A percentile compares a stretch with the other conserved stretches of the same genome.
Conservation (phyloP, 2,888 invertebrate species). For the Phengaris arion region DNA sequence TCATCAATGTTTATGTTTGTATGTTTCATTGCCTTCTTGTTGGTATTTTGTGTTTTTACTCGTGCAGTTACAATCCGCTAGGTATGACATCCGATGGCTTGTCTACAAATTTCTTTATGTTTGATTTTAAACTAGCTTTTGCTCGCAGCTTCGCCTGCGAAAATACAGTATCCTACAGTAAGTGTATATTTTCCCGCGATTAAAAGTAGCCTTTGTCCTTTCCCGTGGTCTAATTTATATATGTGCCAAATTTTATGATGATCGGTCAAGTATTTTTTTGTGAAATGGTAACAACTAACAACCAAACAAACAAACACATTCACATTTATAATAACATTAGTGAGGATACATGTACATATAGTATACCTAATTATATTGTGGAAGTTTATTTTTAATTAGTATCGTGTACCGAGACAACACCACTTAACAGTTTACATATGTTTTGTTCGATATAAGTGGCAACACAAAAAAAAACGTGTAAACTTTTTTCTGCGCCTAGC, state of each 20-base stretch:
- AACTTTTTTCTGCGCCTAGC: conserved; percentile 25
- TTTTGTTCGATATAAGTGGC: conserved; percentile 1
- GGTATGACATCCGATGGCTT: neutral
- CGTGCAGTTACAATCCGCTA: neutral
- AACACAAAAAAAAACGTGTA: conserved; percentile 17
- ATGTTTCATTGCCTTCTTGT: neutral
- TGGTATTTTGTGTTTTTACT: neutral
- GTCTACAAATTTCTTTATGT: neutral
- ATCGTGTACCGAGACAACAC: neutral
- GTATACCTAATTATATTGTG: neutral
- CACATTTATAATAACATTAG: too few species aligned
- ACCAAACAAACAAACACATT: too few species aligned
- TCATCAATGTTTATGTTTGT: conserved; percentile 1
- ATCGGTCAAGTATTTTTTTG: too few species aligned
- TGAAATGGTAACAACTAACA: too few species aligned
- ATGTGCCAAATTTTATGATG: too few species aligned
- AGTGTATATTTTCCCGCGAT: too few species aligned
- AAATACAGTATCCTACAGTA: too few species aligned
- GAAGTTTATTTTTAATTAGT: conserved; percentile 4
- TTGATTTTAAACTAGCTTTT: too few species aligned
- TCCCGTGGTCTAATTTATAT: too few species aligned
- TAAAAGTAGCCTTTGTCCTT: too few species aligned
- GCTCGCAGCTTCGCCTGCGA: too few species aligned
- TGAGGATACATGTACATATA: too few species aligned
- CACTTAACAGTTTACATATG: conserved; percentile 53